Conservation (phyloP, 1,140 invertebrate species). For the Drosophila bifasciata region DNA sequence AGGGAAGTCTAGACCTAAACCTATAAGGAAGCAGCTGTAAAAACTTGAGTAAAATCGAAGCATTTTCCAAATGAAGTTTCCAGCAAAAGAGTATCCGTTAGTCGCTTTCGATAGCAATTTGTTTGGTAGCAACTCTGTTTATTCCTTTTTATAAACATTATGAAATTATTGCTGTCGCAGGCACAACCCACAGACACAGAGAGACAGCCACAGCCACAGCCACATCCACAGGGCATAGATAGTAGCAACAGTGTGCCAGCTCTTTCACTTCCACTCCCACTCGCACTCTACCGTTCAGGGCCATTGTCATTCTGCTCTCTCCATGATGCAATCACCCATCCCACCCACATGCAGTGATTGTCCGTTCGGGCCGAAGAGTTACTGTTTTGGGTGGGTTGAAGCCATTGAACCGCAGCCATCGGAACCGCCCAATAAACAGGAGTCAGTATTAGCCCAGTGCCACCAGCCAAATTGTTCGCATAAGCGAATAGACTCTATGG, state of each 20-base stretch:
- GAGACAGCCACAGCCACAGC: too few species aligned
- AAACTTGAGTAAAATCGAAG: too few species aligned
- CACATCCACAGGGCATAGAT: not conserved
- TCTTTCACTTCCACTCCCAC: not conserved
- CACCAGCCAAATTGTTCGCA: too few species aligned
- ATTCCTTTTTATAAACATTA: constrained; percentile 54
- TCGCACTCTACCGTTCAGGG: not conserved
- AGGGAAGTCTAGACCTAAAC: too few species aligned
- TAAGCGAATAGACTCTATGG: too few species aligned
- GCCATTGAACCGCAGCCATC: constrained; percentile 57
- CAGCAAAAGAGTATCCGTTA: constrained; percentile 13
- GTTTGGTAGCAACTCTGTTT: constrained; percentile 13
- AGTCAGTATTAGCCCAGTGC: not conserved
- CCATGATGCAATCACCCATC: constrained; percentile 56
- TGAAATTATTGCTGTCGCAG: constrained; percentile 73
- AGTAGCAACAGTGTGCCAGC: constrained; percentile 26
- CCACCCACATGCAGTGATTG: constrained; percentile 68
- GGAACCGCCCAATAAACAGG: constrained; percentile 76
- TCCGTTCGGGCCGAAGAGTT: constrained; percentile 55
- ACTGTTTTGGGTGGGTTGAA: constrained; percentile 19
- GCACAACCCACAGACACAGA: too few species aligned
- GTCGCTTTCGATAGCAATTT: constrained; percentile 2
- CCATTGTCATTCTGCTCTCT: constrained; percentile 28
- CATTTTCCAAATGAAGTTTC: not conserved
- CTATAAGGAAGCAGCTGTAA: too few species aligned